Conservation (phyloP, 2,888 invertebrate genomes). For the Hirtodrosophila duncani region DNA sequence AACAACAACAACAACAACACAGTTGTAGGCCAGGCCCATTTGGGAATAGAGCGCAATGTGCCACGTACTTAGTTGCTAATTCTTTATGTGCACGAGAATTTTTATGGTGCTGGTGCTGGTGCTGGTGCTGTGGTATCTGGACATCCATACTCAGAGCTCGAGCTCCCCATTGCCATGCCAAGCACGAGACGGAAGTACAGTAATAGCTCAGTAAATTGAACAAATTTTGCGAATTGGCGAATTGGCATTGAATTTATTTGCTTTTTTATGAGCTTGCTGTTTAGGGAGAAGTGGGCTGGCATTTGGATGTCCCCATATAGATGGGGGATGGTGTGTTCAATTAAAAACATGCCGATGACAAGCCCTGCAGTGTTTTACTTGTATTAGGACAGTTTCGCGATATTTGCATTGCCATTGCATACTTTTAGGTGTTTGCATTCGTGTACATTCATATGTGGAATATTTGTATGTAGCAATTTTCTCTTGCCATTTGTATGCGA, state of each 20-base stretch:
- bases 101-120: slow-evolving; percentile 42
- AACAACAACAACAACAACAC: slow-evolving; percentile 31
- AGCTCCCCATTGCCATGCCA: slow-evolving; percentile 56
- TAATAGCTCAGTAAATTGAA: slow-evolving; percentile 47
- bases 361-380: too few relatives aligned
- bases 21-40: slow-evolving; percentile 56
- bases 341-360: slow-evolving; percentile 28
- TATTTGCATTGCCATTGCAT: slow-evolving; percentile 8
- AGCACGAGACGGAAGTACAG: slow-evolving; percentile 51
- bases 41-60: slow-evolving; percentile 58
- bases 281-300: too few relatives aligned
- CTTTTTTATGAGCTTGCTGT: slow-evolving; percentile 42
- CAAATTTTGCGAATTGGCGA: slow-evolving; percentile 42
- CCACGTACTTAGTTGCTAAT: slow-evolving; percentile 64
- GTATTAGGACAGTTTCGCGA: slow-evolving; percentile 17
- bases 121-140: too few relatives aligned
- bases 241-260: slow-evolving; percentile 58
- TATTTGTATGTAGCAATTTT: not conserved
- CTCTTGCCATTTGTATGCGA: slow-evolving; percentile 19
- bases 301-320: too few relatives aligned
- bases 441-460: not conserved
- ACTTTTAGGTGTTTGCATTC: slow-evolving; percentile 12
- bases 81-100: slow-evolving; percentile 65
- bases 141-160: too few relatives aligned
- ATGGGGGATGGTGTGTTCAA: slow-evolving; percentile 28